phyloP scores from a whole-genome alignment of 2,113 vertebrate species.

The Cathartes aura region DNA sequence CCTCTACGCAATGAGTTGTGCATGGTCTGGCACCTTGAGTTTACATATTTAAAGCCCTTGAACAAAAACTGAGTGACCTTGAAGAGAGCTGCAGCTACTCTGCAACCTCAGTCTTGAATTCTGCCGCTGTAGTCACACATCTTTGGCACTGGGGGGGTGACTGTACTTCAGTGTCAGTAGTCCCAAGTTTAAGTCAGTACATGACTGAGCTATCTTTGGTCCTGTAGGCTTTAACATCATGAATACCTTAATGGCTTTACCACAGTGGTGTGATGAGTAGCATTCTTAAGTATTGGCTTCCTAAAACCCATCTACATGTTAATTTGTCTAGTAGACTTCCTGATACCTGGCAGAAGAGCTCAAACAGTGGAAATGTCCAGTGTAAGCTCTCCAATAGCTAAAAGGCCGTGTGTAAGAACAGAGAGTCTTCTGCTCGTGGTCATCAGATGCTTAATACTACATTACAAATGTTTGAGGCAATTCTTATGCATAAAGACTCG shows the following conservation, averaged over 20 bases:
- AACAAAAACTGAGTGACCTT: neutral
- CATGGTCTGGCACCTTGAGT: neutral
- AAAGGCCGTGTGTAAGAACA: neutral
- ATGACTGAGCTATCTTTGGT: neutral
- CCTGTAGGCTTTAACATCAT: neutral
- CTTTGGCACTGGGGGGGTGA: neutral
- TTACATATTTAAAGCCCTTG: neutral
- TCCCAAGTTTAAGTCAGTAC: neutral
- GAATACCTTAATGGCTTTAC: neutral
- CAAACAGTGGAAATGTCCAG: neutral
- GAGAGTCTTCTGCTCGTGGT: neutral
- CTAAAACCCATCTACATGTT: neutral
- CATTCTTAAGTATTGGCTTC: neutral
- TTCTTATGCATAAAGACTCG: neutral
- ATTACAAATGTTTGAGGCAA: neutral
- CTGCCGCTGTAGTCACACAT: neutral
- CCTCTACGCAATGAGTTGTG: neutral
- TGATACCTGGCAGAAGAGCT: neutral
- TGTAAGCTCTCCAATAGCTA: neutral
- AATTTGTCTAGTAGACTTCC: neutral
- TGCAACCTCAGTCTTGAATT: neutral
- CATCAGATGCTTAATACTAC: neutral
- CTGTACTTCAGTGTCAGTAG: neutral
- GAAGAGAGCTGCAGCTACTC: neutral
- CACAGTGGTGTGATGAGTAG: neutral